A percentile compares a stretch with the other conserved stretches of the same genome.
Evolutionary conservation across 2,888 invertebrate genomes (phyloP).

Genomic region (Euplexia lucipara): DNA sequence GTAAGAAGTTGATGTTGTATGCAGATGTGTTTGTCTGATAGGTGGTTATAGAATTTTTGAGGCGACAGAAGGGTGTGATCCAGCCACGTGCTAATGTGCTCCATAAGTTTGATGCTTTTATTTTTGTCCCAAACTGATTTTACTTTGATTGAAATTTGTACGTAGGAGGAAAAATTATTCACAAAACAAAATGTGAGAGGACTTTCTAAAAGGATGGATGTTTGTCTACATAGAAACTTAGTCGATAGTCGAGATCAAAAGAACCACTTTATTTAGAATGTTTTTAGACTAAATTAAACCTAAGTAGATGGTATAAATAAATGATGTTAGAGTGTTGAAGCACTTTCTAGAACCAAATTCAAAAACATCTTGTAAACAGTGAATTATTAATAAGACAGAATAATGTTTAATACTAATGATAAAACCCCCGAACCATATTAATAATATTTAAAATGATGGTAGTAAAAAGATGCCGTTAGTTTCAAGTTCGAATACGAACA

Average conservation of each 20-base stretch:
- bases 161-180: neutral
- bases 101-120: conserved; percentile 68
- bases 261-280: conserved; percentile 29
- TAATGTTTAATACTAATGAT: neutral
- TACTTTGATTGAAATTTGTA: conserved; percentile 49
- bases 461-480: neutral
- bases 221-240: conserved; percentile 18
- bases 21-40: conserved; percentile 83
- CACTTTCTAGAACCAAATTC: neutral
- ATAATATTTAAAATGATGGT: neutral
- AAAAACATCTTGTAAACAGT: neutral
- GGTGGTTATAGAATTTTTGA: conserved; percentile 87
- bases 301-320: conserved; percentile 31
- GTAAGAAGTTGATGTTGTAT: conserved; percentile 61
- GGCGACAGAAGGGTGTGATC: conserved; percentile 83
- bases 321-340: conserved; percentile 31
- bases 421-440: neutral
- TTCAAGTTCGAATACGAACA: neutral
- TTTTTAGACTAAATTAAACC: conserved; percentile 9
- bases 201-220: conserved; percentile 13
- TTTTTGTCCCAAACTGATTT: conserved; percentile 48
- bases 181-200: conserved; percentile 6
- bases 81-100: conserved; percentile 83
- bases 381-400: neutral
- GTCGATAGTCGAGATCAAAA: conserved; percentile 10